phyloP scores from a whole-genome alignment of 2,888 invertebrate genomes.

The Scaptomyza parva region DNA sequence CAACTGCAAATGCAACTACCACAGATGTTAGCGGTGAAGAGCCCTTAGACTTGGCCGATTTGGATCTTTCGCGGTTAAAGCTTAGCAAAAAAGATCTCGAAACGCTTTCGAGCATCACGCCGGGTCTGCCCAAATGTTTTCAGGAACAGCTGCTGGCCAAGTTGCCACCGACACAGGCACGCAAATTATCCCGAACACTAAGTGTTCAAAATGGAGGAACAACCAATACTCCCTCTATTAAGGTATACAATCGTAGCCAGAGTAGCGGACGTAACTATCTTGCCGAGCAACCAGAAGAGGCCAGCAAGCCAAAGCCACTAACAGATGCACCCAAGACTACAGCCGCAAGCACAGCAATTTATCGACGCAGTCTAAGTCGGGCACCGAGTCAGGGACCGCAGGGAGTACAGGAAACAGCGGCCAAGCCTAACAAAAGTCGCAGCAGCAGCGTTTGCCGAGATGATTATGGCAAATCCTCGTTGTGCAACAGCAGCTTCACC shows the following conservation, averaged over 20 bases:
- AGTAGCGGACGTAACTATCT: constrained; percentile 84
- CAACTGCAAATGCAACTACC: constrained; percentile 2
- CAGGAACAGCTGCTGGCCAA: constrained; percentile 90
- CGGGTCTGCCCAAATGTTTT: constrained; percentile 89
- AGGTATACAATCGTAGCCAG: constrained; percentile 84
- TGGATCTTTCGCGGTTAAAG: constrained; percentile 89
- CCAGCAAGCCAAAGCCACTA: constrained; percentile 20
- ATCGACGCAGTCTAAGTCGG: constrained; percentile 69
- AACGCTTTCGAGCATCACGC: constrained; percentile 89
- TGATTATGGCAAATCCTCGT: constrained; percentile 77
- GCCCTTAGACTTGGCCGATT: constrained; percentile 87
- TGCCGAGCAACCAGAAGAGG: constrained; percentile 49
- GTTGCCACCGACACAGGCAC: constrained; percentile 89
- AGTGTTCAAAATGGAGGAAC: constrained; percentile 82
- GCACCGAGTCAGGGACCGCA: constrained; percentile 51
- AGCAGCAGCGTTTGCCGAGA: constrained; percentile 80
- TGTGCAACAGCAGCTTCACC: constrained; percentile 75
- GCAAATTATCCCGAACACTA: constrained; percentile 88
- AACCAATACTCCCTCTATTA: constrained; percentile 45
- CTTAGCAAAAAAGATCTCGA: constrained; percentile 90
- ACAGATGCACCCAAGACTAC: constrained; percentile 67
- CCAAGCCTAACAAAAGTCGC: constrained; percentile 56
- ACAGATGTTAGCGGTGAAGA: constrained; percentile 56
- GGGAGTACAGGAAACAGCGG: constrained; percentile 9
- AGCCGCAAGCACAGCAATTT: constrained; percentile 59